Base-by-base conservation (phyloP, 2,797 vertebrate species). In the Mergus octosetaceus region DNA sequence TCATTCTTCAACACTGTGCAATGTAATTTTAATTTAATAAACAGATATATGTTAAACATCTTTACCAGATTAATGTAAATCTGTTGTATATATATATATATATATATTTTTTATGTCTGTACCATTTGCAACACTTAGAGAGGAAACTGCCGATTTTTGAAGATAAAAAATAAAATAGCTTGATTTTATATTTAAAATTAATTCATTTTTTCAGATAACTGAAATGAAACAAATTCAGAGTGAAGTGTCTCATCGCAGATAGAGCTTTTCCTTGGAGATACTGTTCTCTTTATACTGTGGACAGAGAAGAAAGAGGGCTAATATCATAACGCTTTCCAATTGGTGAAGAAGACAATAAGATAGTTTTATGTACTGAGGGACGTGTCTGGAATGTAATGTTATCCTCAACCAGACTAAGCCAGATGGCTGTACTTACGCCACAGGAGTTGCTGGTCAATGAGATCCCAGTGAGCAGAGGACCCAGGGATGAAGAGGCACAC, bases 1-100 rank as follows among this genome's bases (percentile, higher is more conserved):
- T 94, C 73, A 25, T 91, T 66, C 90, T 92, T 95, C 94, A 91
- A 91, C 85, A 95, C 36, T 49, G 11, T 80, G 36, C 20, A 91
- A 93, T 96, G 94, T 95, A 78, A 73, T 95, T 94, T 94, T 95
- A 85, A 93, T 95, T 95, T 95, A 75, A 62, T 74, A 81, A 73
- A 68, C 2, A 83, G 32, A 85, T 91, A 54, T 70, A 78, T 78
- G 45, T 75, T 89, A 92, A 93, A 84, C 86, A 80, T 43, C 58
- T 88, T 86, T 60, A 82, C 5, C 10, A 89, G 51, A 64, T 56
- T 91, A 56, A 53, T 66, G 17, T 28, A 43, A 81, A 84, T 66
- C 47, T 88, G 51, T 65, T 77, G 34, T 51, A 47, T 24, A 74
- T n/a, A n/a, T n/a, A n/a, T n/a, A n/a, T n/a, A n/a, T n/a, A n/a